Conservation (phyloP, 2,888 invertebrate species). For the Myopa tessellatipennis region DNA sequence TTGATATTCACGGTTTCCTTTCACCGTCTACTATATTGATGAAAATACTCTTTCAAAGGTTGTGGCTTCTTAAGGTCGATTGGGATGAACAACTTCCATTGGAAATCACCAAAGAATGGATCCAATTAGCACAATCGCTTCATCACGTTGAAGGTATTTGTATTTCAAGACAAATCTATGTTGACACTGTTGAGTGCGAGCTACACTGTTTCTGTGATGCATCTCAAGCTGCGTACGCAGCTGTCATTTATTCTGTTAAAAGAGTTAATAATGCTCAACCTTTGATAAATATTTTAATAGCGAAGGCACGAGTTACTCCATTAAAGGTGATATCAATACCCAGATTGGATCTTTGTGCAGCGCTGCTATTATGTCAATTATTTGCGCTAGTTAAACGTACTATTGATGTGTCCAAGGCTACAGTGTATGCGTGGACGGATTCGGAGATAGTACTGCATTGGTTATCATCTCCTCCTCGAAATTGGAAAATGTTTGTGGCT, state of each 20-base stretch:
- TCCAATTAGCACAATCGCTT: not conserved
- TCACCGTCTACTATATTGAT: slow-evolving; percentile 5
- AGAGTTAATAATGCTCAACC: not conserved
- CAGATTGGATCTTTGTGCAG: slow-evolving; percentile 26
- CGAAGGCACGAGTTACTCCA: slow-evolving; percentile 23
- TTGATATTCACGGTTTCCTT: slow-evolving; percentile 2
- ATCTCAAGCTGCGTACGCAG: slow-evolving; percentile 21
- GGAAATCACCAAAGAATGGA: too few relatives aligned
- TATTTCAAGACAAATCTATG: not conserved
- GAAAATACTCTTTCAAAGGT: slow-evolving; percentile 8
- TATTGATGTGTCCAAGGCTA: not conserved
- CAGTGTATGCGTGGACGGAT: slow-evolving; percentile 45
- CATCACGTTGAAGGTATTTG: not conserved
- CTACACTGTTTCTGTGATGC: slow-evolving; percentile 26
- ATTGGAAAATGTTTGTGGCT: slow-evolving; percentile 52
- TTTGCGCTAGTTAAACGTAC: not conserved
- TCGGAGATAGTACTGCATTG: slow-evolving; percentile 48
- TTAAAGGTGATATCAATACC: slow-evolving; percentile 22
- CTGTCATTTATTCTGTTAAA: slow-evolving; percentile 18
- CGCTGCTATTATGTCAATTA: slow-evolving; percentile 17
- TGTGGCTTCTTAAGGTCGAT: slow-evolving; percentile 2
- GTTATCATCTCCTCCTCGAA: slow-evolving; percentile 46
- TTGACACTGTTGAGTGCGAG: not conserved
- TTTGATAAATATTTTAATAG: slow-evolving; percentile 5
- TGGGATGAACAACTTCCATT: slow-evolving; percentile 14